Evolutionary conservation across 2,797 vertebrate genomes (phyloP), one percentile per base, ranked within the genome.

Genomic region (Betta splendens): DNA sequence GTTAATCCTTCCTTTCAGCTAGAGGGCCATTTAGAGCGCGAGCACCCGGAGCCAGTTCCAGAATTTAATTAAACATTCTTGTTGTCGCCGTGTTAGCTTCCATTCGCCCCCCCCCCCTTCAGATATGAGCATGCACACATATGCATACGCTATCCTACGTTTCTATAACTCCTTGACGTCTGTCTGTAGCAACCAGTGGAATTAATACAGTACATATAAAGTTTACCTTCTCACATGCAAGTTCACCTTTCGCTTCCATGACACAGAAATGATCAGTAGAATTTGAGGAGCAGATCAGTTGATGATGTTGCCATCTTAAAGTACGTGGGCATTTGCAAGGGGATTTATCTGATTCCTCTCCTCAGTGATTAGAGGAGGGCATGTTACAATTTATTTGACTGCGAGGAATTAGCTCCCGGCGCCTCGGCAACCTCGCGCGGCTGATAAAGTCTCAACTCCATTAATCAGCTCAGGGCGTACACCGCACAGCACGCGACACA

Each of bases 41-140:
- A 84, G 83, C 79, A 79, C 74, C 83, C 78, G 64, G 61, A 83
- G 77, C 57, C 68, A 46, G 64, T 80, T 87, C 86, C 79, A 87
- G 79, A 77, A 85, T 88, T 92, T 92, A 90, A 92, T 91, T 89
- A 90, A 90, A 91, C 79, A 89, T 88, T 89, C 88, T 89, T 86
- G 78, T 66, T 76, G 77, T 85, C 69, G 69, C 69, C 76, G 77
- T 75, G 77, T 77, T 80, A 76, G 72, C 72, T 77, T 75, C 66
- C 75, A 46, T 76, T 74, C 61, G 2, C 29, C 67, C 67, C 51
- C 59, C 69, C 35, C 35, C 48, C 60, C 76, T 59, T 69, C 38
- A 81, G 65, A 77, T 75, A 71, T 78, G 75, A 74, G 79, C 66
- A 75, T 17, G 40, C 76, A 68, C 43, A 53, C 44, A 69, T 48